Percentiles rank a stretch among this genome's conserved stretches.
These are phyloP conservation scores for Leptoclinus maculatus DNA, from an alignment of 2,797 vertebrate species.

Conservation along the genomic window DNA sequence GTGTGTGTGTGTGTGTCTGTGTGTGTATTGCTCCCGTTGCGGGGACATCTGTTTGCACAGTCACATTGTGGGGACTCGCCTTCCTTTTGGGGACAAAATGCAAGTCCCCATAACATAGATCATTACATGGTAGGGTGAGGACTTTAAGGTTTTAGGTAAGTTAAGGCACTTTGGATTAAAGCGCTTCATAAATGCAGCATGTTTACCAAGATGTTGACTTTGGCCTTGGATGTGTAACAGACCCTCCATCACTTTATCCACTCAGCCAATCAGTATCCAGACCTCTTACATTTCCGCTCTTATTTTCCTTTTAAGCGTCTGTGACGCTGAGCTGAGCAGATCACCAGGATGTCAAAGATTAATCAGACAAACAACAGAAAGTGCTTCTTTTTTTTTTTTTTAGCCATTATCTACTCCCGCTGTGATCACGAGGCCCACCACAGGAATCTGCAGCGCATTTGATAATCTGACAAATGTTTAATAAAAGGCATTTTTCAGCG, in stretches of 20 bases:
- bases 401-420: not conserved
- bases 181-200: not conserved
- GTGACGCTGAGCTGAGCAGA: conserved; percentile 3
- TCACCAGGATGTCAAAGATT: conserved; percentile 3
- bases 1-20: not conserved
- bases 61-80: not conserved
- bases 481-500: conserved; percentile 53
- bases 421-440: not conserved
- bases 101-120: not conserved
- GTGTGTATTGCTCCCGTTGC: not conserved
- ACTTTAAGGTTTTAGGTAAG: not conserved
- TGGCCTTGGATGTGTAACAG: conserved; percentile 16
- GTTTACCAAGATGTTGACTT: conserved; percentile 4
- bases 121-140: not conserved
- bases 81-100: not conserved
- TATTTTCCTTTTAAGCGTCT: conserved; percentile 5
- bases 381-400: not conserved
- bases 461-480: conserved; percentile 70
- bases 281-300: conserved; percentile 32
- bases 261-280: conserved; percentile 27
- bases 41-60: not conserved
- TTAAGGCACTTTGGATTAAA: not conserved
- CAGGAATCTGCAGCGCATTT: conserved; percentile 49
- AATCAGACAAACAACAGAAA: conserved; percentile 15
- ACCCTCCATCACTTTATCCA: conserved; percentile 13